phyloP scores from a whole-genome alignment of 2,888 invertebrate species.

The Nomada hirtipes region DNA sequence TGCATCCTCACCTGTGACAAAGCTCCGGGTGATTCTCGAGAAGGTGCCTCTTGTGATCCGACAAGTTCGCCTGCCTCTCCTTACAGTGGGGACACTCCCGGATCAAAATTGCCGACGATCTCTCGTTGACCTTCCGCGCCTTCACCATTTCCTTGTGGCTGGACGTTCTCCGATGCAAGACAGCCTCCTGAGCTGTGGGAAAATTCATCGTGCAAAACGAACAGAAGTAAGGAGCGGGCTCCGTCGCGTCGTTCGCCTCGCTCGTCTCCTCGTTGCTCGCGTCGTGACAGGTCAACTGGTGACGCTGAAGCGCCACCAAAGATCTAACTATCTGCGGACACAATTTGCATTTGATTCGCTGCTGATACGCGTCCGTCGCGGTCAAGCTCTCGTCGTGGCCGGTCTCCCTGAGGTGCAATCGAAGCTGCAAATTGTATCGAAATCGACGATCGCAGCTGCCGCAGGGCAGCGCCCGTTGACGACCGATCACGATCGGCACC shows the following conservation, averaged over 20 bases:
- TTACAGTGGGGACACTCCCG: conserved; percentile 88
- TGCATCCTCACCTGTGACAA: conserved; percentile 86
- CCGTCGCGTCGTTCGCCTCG: conserved; percentile 24
- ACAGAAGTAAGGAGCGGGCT: conserved; percentile 86
- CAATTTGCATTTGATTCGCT: conserved; percentile 86
- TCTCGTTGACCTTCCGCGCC: conserved; percentile 75
- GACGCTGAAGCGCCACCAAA: conserved; percentile 88
- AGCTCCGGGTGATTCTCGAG: conserved; percentile 87
- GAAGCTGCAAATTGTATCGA: conserved; percentile 90
- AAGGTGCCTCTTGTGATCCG: conserved; percentile 88
- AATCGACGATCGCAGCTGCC: conserved; percentile 89
- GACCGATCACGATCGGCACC: conserved; percentile 91
- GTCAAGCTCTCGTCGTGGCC: conserved; percentile 85
- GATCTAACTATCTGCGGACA: conserved; percentile 88
- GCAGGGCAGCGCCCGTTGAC: conserved; percentile 88
- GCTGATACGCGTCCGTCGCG: conserved; percentile 88
- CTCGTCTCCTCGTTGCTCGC: conserved; percentile 69
- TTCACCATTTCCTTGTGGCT: conserved; percentile 88
- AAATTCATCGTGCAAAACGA: conserved; percentile 89
- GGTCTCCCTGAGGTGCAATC: conserved; percentile 86
- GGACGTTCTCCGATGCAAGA: conserved; percentile 88
- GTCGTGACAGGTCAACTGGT: conserved; percentile 87
- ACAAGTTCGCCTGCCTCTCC: conserved; percentile 85
- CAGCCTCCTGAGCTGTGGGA: conserved; percentile 86
- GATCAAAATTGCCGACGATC: conserved; percentile 62